Evolutionary conservation across 2,113 vertebrate genomes (phyloP).

Genomic region (Proterorhinus semilunaris): DNA sequence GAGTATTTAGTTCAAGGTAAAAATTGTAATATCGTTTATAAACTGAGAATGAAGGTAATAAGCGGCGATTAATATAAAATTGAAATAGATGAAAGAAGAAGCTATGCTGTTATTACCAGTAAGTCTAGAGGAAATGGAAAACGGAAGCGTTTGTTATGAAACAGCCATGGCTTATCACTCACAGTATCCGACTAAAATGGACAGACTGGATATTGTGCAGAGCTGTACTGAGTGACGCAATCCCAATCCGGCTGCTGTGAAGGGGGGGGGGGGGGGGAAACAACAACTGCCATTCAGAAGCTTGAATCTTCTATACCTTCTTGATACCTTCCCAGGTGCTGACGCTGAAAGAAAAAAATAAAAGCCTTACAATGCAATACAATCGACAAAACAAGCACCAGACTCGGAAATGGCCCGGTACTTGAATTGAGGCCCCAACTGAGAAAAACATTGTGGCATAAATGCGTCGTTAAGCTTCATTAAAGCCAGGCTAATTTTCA

Average conservation of each 20-base stretch:
- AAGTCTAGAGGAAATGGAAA: no score
- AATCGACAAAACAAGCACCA: slow-evolving; percentile 10
- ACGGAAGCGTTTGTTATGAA: no score
- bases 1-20: no score
- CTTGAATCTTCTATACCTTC: slow-evolving; percentile 10
- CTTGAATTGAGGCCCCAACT: neutral
- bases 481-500: slow-evolving; percentile 2
- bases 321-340: slow-evolving; percentile 6
- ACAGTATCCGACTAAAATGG: neutral
- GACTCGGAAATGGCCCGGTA: neutral
- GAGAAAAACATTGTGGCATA: slow-evolving; percentile 2
- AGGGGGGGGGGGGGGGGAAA: neutral
- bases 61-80: no score
- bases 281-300: slow-evolving; percentile 7
- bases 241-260: neutral
- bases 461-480: slow-evolving; percentile 4
- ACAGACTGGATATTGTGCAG: slow-evolving; percentile 5
- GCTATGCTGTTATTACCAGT: no score
- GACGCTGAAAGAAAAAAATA: slow-evolving; percentile 3
- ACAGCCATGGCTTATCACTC: neutral
- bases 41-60: no score
- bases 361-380: neutral
- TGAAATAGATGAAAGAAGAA: no score
- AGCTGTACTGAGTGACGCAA: neutral
- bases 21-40: no score